Evolutionary conservation across 2,888 invertebrate species (phyloP), one percentile per base, ranked within the genome.

Genomic region (Aleiodes leptofemur): DNA sequence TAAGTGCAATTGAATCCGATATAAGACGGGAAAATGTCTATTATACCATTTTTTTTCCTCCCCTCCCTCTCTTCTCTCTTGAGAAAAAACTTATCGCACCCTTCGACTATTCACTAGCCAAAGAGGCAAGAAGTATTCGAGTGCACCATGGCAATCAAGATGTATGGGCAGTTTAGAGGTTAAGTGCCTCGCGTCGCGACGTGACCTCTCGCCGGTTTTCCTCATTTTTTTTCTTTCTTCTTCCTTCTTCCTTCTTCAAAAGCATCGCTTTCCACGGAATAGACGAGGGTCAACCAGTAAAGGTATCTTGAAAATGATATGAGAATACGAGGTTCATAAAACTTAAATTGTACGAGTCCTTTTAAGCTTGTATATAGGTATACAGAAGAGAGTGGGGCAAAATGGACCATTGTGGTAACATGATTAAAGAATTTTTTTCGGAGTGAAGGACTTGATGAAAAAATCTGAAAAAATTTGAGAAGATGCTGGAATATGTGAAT

Each of bases 141-240:
- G 34, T 34, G 29, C 59, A 59, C 59, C 29, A 29, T 16, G 59
- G 59, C 59, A 59, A 59, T 59, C 59, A 59, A 59, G 59, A 59
- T 59, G 59, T 23, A 59, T 59, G 59, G 31, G n/a, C 59, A 59
- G 59, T 59, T 59, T 59, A 59, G 14, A 59, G 59, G 59, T 59
- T 59, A 59, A 59, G 59, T 59, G 59, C 29, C 59, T 29, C 34
- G 53, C 53, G 29, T 59, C 59, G 11, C 59, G 29, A 59, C 59
- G 59, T 59, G 59, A 59, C 59, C 59, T 14, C 59, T n/a, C 13
- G 43, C 43, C 43, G 9, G 43, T 59, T 59, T 57, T 59, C 16
- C 29, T 23, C 14, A 16, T 13, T 23, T 8, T 23, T 57, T 57
- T 57, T 23, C 23, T 2, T 23, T 23, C 23, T 23, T 23, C 23